Percentiles rank a stretch among this genome's conserved stretches.
phyloP scores from a whole-genome alignment of 1,140 invertebrate species.

The Argopecten irradians region DNA sequence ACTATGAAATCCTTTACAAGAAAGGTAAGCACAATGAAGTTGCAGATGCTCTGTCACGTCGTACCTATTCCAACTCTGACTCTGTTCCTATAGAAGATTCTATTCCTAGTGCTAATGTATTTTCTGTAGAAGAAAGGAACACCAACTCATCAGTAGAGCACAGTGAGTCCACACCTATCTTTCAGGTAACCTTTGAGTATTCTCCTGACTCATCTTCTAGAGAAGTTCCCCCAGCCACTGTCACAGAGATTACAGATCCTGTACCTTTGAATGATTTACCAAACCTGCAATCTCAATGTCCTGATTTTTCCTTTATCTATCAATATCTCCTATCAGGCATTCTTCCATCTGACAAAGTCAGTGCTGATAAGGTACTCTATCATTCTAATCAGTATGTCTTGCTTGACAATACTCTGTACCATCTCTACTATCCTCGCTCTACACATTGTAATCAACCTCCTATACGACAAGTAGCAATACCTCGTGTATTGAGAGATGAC shows the following conservation, averaged over 20 bases:
- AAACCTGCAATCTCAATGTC: neutral
- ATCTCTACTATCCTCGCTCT: constrained; percentile 31
- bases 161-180: neutral
- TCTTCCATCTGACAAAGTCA: neutral
- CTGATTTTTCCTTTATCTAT: neutral
- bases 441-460: neutral
- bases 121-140: neutral
- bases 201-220: neutral
- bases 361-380: neutral
- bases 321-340: neutral
- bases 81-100: neutral
- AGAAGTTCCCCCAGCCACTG: neutral
- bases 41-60: constrained; percentile 36
- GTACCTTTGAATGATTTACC: neutral
- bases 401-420: constrained; percentile 34
- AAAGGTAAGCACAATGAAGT: constrained; percentile 47
- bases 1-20: constrained; percentile 34
- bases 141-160: no score
- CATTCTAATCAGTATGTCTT: neutral
- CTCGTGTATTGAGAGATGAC: neutral
- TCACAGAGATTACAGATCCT: neutral
- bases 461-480: constrained; percentile 32
- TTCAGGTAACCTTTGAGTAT: neutral
- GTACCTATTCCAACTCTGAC: neutral
- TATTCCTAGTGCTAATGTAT: neutral